Evolutionary conservation across 2,797 vertebrate genomes (phyloP).

Genomic region (Scarus forsteni): DNA sequence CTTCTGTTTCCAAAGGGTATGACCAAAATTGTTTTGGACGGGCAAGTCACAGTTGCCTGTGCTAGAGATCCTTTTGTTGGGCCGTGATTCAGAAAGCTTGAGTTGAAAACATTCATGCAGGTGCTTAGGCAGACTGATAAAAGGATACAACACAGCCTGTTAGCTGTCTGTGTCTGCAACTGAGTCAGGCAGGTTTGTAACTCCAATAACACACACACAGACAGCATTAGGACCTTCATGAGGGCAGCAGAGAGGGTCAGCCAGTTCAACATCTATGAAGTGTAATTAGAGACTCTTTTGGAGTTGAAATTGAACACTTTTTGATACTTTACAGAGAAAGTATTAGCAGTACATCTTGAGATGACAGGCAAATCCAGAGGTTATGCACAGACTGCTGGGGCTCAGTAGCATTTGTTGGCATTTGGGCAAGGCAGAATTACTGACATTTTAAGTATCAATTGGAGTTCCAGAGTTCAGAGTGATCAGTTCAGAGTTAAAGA

Average conservation of each 20-base stretch:
- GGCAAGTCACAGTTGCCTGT: slow-evolving; percentile 25
- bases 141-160: slow-evolving; percentile 17
- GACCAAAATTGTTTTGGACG: slow-evolving; percentile 63
- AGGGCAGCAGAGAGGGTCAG: neutral
- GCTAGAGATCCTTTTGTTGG: slow-evolving; percentile 51
- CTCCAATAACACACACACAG: slow-evolving; percentile 22
- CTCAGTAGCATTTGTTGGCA: too few species aligned
- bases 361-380: too few species aligned
- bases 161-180: slow-evolving; percentile 22
- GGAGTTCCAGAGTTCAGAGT: too few species aligned
- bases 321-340: too few species aligned
- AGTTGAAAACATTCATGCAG: slow-evolving; percentile 30
- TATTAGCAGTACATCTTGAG: neutral
- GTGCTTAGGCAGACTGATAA: slow-evolving; percentile 23
- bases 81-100: slow-evolving; percentile 48
- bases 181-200: slow-evolving; percentile 26
- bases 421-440: too few species aligned
- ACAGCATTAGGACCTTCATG: slow-evolving; percentile 33
- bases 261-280: neutral
- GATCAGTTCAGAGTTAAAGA: too few species aligned
- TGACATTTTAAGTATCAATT: too few species aligned
- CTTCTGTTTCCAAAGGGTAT: slow-evolving; percentile 34
- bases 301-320: too few species aligned
- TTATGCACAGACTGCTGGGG: too few species aligned
- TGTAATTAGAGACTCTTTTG: neutral